Percentiles rank a stretch among this genome's conserved stretches.
These are phyloP conservation scores for Galemys pyrenaicus DNA, from an alignment of 2,113 vertebrate species.

Conservation along the genomic window DNA sequence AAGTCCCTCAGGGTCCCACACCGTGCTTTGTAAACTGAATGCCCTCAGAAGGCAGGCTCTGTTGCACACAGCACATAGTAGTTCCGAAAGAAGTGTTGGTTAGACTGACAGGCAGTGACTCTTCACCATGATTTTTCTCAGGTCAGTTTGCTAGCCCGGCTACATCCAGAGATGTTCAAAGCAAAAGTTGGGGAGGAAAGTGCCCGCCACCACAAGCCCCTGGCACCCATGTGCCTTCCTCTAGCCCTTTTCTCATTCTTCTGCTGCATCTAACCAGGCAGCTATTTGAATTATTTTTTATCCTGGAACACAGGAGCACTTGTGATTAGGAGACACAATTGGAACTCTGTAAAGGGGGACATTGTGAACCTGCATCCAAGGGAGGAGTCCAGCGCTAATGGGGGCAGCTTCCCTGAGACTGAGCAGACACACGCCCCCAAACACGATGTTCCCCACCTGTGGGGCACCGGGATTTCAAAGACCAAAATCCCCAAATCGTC, in stretches of 20 bases:
- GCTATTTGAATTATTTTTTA: background rate
- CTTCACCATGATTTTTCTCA: background rate
- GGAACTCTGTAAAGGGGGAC: background rate
- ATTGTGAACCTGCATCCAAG: background rate
- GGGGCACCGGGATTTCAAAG: background rate
- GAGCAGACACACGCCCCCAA: background rate
- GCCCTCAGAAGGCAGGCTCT: background rate
- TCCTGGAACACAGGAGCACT: background rate
- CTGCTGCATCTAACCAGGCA: background rate
- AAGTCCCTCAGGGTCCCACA: too few relatives aligned
- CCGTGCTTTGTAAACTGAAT: too few relatives aligned
- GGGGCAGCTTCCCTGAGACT: background rate
- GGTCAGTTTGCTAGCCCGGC: background rate
- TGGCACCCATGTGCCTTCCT: background rate
- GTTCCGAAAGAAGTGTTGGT: background rate
- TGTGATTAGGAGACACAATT: background rate
- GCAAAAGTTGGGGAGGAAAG: background rate
- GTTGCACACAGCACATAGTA: fast-evolving
- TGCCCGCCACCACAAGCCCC: background rate
- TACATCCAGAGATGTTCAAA: background rate
- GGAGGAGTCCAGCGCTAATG: background rate
- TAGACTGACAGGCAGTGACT: background rate
- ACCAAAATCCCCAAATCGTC: background rate
- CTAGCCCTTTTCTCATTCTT: background rate
- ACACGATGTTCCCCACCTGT: fast-evolving